These are phyloP conservation scores for Balaeniceps rex DNA, from an alignment of 2,113 vertebrate genomes.

Conservation along the genomic window DNA sequence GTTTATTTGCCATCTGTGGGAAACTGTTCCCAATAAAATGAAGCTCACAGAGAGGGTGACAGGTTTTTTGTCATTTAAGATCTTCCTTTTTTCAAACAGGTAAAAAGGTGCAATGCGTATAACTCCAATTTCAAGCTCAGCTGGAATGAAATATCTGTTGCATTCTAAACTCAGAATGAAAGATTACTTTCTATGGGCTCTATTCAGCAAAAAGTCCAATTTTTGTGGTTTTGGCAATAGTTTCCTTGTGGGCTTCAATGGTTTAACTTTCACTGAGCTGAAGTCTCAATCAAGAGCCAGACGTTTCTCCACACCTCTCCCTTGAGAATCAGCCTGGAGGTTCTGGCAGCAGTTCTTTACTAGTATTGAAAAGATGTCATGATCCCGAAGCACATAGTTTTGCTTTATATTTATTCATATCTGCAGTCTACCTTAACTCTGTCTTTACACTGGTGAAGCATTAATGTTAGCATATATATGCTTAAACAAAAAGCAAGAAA, in stretches of 20 bases:
- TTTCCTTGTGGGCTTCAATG: slow-evolving; percentile 34
- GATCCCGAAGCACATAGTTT: neutral
- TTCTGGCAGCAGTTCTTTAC: slow-evolving; percentile 42
- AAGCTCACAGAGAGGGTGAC: neutral
- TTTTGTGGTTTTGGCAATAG: slow-evolving; percentile 48
- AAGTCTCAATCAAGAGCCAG: slow-evolving; percentile 53
- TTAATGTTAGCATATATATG: neutral
- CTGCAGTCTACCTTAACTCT: slow-evolving; percentile 11
- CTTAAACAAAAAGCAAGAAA: neutral
- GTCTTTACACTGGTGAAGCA: neutral
- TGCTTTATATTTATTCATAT: slow-evolving; percentile 2
- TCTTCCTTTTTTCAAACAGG: neutral
- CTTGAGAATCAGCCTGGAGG: slow-evolving; percentile 26
- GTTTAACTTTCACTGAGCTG: slow-evolving; percentile 50
- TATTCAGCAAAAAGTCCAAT: neutral
- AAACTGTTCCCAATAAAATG: neutral
- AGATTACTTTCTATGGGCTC: slow-evolving; percentile 6
- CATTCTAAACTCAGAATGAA: slow-evolving; percentile 4
- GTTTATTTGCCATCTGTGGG: neutral
- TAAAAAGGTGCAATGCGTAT: neutral
- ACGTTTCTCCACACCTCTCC: slow-evolving; percentile 46
- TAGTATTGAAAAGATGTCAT: slow-evolving; percentile 17
- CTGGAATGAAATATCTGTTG: slow-evolving; percentile 3
- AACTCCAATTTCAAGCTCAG: neutral
- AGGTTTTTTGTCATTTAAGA: neutral